Base-by-base conservation (phyloP, 2,797 vertebrate species). In the Danio aesculapii region DNA sequence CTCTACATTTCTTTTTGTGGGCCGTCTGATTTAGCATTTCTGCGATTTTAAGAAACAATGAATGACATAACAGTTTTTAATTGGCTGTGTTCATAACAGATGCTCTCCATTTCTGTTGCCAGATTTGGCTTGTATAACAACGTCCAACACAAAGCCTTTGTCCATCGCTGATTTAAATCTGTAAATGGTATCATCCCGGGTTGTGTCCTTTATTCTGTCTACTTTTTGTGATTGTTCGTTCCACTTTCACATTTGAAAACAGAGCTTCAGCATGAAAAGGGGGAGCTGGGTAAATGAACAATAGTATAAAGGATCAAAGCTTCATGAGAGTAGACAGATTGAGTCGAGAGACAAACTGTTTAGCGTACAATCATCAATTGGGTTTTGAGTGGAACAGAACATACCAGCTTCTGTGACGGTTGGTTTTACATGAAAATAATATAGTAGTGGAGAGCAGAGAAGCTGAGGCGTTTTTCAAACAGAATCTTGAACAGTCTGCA, bases 221-320 rank as follows among this genome's bases (percentile, higher is more conserved):
- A 47, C 70, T 75, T 53, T 73, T 85, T 58, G 47, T 79, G 47
- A 49, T 49, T 59, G 61, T 79, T 68, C 43, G 81, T 70, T 82
- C 50, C 58, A 77, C 53, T 58, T 50, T 47, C 64, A 62, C 52
- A 66, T 71, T 74, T 58, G 43, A 39, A 83, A 82, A 79, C 81
- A 81, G 53, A 68, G 13, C 75, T 13, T 75, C 41, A 59, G 59
- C 63, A 9, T 4, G 46, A 58, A 59, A 7, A 62, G 16, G 39
- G 64, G 21, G 68, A 67, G 47, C 57, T 63, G 64, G 53, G 57
- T 13, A 84, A 77, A 79, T 63, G 61, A 81, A 83, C 75, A 83
- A 85, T 69, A 13, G 66, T 58, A 44, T 39, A 63, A 84, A 62
- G 76, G 79, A 85, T 88, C 85, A 88, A 84, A 86, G 62, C 66